Evolutionary conservation across 1,140 invertebrate genomes (phyloP).

Genomic region (Schlechtendalia chinensis): DNA sequence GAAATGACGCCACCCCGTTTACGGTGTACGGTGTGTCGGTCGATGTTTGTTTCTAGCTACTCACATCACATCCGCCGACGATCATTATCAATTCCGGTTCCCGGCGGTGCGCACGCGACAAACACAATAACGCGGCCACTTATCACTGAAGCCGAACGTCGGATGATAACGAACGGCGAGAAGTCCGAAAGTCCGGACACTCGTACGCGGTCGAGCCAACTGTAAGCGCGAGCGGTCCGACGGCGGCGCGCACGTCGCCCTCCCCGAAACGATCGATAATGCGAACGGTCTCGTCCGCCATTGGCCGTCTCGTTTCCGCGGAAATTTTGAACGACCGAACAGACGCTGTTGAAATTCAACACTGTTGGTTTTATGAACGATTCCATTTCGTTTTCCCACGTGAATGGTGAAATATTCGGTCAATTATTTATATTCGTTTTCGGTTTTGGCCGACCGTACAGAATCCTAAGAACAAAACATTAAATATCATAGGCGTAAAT

Average conservation of each 20-base stretch:
- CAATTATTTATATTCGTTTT: no score
- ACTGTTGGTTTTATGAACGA: no score
- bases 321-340: not conserved
- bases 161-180: not conserved
- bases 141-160: not conserved
- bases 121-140: not conserved
- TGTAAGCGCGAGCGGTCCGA: constrained; percentile 5
- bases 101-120: not conserved
- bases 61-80: constrained; percentile 2
- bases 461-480: no score
- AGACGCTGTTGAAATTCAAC: no score
- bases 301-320: not conserved
- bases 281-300: not conserved
- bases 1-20: no score
- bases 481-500: no score
- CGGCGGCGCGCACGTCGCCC: not conserved
- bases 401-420: no score
- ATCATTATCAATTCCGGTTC: not conserved
- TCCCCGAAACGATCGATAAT: constrained; percentile 20
- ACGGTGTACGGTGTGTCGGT: no score
- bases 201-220: not conserved
- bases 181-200: not conserved
- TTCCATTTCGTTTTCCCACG: no score
- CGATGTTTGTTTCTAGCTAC: not conserved
- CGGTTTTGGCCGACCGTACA: no score